Base-by-base conservation (phyloP, 2,797 vertebrate species). In the Octomys mimax region DNA sequence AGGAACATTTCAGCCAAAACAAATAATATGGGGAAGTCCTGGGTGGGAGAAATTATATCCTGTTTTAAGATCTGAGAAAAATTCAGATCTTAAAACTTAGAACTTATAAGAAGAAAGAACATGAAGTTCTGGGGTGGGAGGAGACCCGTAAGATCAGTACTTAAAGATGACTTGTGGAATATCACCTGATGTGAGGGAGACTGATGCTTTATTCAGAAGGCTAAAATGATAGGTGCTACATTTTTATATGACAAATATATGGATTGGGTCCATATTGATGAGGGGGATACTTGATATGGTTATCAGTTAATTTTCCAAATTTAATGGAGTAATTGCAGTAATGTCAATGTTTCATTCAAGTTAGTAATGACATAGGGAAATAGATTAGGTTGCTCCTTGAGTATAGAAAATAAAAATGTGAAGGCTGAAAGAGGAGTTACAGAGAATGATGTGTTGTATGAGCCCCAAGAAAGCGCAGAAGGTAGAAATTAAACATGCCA, bases 11-110 rank as follows among this genome's bases (percentile, higher is more conserved):
- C 61, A 52, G 70, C n/a, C 82, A 90, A 84, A 91, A 46, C 64
- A 87, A 87, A 61, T 33, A 39, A 62, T 22, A 5, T 26, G 46
- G n/a, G 57, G 87, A 59, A 61, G 19, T n/a, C 39, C 14, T 33
- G 42, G 16, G 19, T 10, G 39, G 78, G 62, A 61, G 12, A 70
- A 92, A 92, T 77, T 16, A 39, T 1, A 86, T 16, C 57, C 2
- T 73, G 31, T 46, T 54, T 79, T 81, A 91, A 92, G 89, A 83
- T 19, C n/a, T 12, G 26, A 89, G 83, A 83, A 79, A 54, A 92
- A 59, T 52, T 18, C 24, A 70, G 8, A 57, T 57, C 54, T 18
- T 28, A 68, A 62, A 73, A 24, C 31, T 57, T 46, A 13, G 33
- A 75, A 57, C 46, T 26, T 61, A 52, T 46, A 64, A 64, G 21